Evolutionary conservation across 2,113 vertebrate species (phyloP).

Genomic region (Sinocyclocheilus anophthalmus): DNA sequence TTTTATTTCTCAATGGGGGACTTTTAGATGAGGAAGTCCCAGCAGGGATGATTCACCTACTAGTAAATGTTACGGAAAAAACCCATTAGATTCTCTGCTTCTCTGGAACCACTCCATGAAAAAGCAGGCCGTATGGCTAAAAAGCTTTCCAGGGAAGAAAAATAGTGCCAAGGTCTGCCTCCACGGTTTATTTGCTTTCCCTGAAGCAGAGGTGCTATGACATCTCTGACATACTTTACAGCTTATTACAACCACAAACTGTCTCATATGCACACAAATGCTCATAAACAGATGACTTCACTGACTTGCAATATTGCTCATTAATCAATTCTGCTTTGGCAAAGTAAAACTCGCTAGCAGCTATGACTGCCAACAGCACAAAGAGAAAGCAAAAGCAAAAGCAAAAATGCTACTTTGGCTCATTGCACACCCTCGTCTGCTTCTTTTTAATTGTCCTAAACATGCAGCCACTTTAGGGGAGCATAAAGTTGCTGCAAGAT

Average conservation of each 20-base stretch:
- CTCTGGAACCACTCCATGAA: conserved; percentile 11
- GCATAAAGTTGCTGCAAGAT: background rate
- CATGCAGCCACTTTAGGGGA: conserved; percentile 6
- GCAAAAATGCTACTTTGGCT: background rate
- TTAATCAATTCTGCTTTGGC: conserved; percentile 34
- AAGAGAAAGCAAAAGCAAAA: conserved; percentile 40
- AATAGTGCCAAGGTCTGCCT: conserved; percentile 10
- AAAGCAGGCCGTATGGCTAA: conserved; percentile 13
- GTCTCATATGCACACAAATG: conserved; percentile 21
- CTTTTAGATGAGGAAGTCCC: conserved; percentile 22
- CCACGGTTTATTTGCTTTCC: conserved; percentile 20
- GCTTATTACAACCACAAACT: conserved; percentile 7
- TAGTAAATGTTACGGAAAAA: conserved; percentile 14
- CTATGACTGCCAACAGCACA: conserved; percentile 25
- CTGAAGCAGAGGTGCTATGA: conserved; percentile 21
- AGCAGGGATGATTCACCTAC: conserved; percentile 5
- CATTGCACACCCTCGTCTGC: conserved; percentile 20
- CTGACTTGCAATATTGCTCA: conserved; percentile 41
- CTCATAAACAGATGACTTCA: conserved; percentile 47
- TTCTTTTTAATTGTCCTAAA: conserved; percentile 18
- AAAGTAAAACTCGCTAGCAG: background rate
- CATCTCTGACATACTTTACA: conserved; percentile 47
- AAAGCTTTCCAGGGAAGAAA: conserved; percentile 31
- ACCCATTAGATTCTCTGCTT: conserved; percentile 16
- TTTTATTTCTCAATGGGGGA: background rate